A percentile compares a stretch with the other conserved stretches of the same genome.
These are phyloP conservation scores for Strigamia crassipes DNA, from an alignment of 2,888 invertebrate genomes.

Conservation along the genomic window DNA sequence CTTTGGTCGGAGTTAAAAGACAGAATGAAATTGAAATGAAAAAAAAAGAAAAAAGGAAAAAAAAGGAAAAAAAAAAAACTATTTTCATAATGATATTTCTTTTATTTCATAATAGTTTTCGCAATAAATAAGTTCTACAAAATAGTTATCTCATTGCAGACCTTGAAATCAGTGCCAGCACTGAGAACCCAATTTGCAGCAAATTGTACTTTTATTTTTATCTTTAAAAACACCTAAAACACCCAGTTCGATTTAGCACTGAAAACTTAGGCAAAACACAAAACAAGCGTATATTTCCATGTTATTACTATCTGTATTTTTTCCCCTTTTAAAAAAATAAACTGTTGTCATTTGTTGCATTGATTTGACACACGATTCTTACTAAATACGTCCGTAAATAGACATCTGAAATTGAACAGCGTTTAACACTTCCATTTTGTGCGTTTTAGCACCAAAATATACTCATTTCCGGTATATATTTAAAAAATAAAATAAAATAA, in stretches of 20 bases:
- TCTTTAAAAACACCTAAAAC: background rate
- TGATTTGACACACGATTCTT: constrained; percentile 29
- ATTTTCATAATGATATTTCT: background rate
- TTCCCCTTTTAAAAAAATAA: background rate
- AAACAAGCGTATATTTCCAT: background rate
- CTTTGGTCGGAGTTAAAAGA: constrained; percentile 39
- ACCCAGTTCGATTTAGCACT: constrained; percentile 5
- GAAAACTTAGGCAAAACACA: background rate
- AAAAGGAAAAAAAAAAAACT: too few species aligned
- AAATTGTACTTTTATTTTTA: too few species aligned
- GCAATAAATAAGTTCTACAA: constrained; percentile 28
- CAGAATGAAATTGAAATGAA: constrained; percentile 17
- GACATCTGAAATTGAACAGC: constrained; percentile 1
- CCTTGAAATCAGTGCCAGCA: constrained; percentile 24
- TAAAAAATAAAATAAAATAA: background rate
- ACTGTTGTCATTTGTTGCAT: constrained; percentile 22
- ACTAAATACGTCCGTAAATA: background rate
- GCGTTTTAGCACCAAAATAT: background rate
- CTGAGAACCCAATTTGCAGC: background rate
- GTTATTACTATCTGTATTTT: background rate
- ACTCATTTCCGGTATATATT: background rate
- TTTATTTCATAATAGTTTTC: background rate
- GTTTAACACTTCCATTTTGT: constrained; percentile 4
- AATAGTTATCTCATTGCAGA: constrained; percentile 5
- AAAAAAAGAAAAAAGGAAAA: too few species aligned